Evolutionary conservation across 2,113 vertebrate species (phyloP).

Genomic region (Gasterosteus nipponicus): DNA sequence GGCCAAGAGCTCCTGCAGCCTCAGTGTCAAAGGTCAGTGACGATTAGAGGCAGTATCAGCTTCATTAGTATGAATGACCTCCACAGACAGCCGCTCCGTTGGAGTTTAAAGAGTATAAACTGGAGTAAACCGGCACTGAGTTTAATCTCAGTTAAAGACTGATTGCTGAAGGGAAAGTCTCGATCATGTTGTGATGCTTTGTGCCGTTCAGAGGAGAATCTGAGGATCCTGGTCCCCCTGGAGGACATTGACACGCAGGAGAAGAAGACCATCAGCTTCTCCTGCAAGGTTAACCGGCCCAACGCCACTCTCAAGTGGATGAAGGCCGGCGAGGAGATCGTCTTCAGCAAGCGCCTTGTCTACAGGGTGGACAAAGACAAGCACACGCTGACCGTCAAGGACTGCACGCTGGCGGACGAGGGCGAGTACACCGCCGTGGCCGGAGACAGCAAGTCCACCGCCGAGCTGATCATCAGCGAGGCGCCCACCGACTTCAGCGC

Average conservation of each 20-base stretch:
- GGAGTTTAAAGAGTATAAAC: too few species aligned
- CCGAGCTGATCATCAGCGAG: slow-evolving; percentile 96
- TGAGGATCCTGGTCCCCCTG: slow-evolving; percentile 91
- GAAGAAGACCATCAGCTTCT: slow-evolving; percentile 94
- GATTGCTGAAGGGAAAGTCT: neutral
- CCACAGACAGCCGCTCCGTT: too few species aligned
- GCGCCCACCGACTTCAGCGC: slow-evolving; percentile 92
- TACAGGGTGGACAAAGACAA: slow-evolving; percentile 95
- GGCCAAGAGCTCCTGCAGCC: slow-evolving; percentile 86
- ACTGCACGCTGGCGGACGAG: slow-evolving; percentile 93
- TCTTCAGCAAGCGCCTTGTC: slow-evolving; percentile 85
- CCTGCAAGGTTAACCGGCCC: slow-evolving; percentile 95
- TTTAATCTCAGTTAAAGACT: too few species aligned
- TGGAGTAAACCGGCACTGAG: too few species aligned
- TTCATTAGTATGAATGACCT: too few species aligned
- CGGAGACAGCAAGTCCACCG: slow-evolving; percentile 89
- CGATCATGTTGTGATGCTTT: neutral
- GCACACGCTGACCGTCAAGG: slow-evolving; percentile 93
- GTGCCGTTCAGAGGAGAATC: slow-evolving; percentile 89
- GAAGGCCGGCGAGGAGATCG: slow-evolving; percentile 91
- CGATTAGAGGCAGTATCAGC: neutral
- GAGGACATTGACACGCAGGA: slow-evolving; percentile 97
- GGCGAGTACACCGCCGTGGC: slow-evolving; percentile 94
- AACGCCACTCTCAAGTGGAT: slow-evolving; percentile 93
- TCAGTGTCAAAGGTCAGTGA: slow-evolving; percentile 88